Evolutionary conservation across 2,113 vertebrate genomes (phyloP).

Genomic region (Brachyhypopomus gauderio): DNA sequence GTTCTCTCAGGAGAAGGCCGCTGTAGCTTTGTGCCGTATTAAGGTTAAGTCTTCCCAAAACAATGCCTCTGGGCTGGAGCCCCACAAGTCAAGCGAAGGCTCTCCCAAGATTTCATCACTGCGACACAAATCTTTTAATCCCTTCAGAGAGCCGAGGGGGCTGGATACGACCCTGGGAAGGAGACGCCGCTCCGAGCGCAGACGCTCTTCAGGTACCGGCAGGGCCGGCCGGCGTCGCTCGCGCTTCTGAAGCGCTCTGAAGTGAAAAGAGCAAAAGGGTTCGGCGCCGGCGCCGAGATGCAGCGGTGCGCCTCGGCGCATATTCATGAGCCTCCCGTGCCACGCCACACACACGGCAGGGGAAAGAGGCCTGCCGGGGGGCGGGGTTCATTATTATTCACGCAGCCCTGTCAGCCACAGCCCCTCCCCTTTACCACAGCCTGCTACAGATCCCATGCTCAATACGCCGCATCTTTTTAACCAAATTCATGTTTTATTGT

Average conservation of each 20-base stretch:
- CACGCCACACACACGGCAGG: conserved; percentile 62
- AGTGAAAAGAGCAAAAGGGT: conserved; percentile 68
- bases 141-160: conserved; percentile 45
- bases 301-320: conserved; percentile 69
- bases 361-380: conserved; percentile 62
- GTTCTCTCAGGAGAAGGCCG: conserved; percentile 44
- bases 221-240: conserved; percentile 25
- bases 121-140: conserved; percentile 65
- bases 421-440: background rate
- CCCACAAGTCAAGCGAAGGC: conserved; percentile 47
- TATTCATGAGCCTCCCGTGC: conserved; percentile 74
- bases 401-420: conserved; percentile 19
- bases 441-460: conserved; percentile 26
- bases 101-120: conserved; percentile 55
- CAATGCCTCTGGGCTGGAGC: conserved; percentile 51
- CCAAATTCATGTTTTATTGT: conserved; percentile 18
- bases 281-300: conserved; percentile 62
- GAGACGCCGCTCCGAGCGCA: conserved; percentile 4
- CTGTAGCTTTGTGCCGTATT: conserved; percentile 47
- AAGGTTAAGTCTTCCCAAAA: conserved; percentile 55
- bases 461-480: conserved; percentile 41
- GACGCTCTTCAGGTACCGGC: conserved; percentile 53
- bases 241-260: conserved; percentile 62
- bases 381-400: conserved; percentile 48
- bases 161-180: conserved; percentile 17